These are phyloP conservation scores for Charadrius vociferus DNA, from an alignment of 2,113 vertebrate species.

Conservation along the genomic window DNA sequence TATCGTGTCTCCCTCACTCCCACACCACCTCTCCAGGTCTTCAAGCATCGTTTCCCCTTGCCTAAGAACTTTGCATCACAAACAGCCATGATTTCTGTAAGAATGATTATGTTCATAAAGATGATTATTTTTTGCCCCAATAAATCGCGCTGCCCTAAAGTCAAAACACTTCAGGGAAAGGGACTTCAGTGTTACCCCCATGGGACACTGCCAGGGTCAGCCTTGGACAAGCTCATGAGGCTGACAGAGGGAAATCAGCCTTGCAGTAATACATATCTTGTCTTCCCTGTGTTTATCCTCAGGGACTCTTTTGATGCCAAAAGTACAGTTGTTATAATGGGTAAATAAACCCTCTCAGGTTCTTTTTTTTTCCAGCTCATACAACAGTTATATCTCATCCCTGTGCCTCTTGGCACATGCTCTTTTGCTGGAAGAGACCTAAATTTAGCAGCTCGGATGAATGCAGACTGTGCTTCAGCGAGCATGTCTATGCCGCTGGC, in stretches of 20 bases:
- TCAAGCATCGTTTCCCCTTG: neutral
- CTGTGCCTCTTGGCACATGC: neutral
- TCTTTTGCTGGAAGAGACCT: neutral
- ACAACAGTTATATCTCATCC: neutral
- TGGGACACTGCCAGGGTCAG: neutral
- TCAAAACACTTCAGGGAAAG: neutral
- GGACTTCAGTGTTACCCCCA: neutral
- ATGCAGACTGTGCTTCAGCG: neutral
- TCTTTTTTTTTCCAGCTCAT: neutral
- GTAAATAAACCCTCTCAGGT: neutral
- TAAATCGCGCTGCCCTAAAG: neutral
- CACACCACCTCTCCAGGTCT: neutral
- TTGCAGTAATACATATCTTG: neutral
- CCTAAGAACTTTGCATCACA: neutral
- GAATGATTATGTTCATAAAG: neutral
- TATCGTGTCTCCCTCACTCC: neutral
- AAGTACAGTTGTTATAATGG: neutral
- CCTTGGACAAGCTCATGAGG: neutral
- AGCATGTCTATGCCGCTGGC: neutral
- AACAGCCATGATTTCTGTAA: neutral
- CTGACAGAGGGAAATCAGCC: neutral
- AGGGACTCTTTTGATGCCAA: neutral
- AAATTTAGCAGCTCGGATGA: constrained; percentile 2
- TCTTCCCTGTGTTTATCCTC: neutral
- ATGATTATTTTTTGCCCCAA: neutral